Percentiles rank a stretch among this genome's conserved stretches.
Evolutionary conservation across 30 jellyfish, hydroid and myxozoan species (phyloP).

Genomic region (Sanderia malayensis): DNA sequence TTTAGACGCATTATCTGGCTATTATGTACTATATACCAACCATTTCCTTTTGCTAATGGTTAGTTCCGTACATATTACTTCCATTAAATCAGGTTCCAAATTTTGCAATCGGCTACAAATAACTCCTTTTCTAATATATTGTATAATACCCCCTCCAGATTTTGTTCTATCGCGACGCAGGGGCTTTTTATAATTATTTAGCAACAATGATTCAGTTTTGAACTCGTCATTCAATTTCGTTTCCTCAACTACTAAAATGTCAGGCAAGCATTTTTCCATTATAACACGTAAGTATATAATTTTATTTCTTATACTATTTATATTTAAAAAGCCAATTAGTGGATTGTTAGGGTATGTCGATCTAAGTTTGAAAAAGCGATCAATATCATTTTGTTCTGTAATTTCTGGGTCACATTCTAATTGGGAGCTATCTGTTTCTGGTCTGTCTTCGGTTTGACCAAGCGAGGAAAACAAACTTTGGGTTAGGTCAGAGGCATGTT

Average conservation of each 20-base stretch:
- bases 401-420: conserved; percentile 1
- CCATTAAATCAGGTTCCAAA: too few relatives aligned
- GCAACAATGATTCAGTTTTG: too few relatives aligned
- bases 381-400: not conserved
- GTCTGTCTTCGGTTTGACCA: not conserved
- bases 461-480: not conserved
- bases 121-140: conserved; percentile 1
- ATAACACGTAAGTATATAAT: not conserved
- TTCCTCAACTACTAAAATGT: not conserved
- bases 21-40: not conserved
- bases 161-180: too few relatives aligned
- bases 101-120: not conserved
- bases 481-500: conserved; percentile 5
- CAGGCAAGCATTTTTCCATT: conserved; percentile 2
- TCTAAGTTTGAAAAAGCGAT: conserved; percentile 1
- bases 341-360: conserved; percentile 2
- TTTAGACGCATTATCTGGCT: too few relatives aligned
- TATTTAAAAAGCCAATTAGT: too few relatives aligned
- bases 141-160: too few relatives aligned
- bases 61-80: too few relatives aligned
- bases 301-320: too few relatives aligned
- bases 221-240: conserved; percentile 2
- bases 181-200: too few relatives aligned
- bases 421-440: conserved; percentile 4
- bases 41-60: conserved; percentile 1